Evolutionary conservation across 2,888 invertebrate genomes (phyloP).

Genomic region (Griposia aprilina): DNA sequence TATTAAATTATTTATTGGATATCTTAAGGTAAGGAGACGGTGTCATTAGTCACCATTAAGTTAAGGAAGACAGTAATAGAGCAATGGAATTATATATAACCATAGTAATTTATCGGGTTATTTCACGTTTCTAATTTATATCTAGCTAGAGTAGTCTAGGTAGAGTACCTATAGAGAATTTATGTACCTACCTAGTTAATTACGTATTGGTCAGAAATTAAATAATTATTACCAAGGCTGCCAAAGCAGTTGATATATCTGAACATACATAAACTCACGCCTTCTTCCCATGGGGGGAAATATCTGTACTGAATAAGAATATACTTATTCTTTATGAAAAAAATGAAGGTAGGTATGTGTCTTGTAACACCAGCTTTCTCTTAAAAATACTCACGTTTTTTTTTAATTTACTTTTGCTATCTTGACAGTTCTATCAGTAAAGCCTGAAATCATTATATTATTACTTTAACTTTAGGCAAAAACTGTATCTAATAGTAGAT

Average conservation of each 20-base stretch:
- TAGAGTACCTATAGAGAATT: neutral
- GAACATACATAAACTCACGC: too few relatives aligned
- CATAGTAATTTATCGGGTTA: slow-evolving; percentile 14
- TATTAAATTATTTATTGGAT: slow-evolving; percentile 52
- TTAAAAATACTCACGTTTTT: neutral
- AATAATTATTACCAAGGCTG: neutral
- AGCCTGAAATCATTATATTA: too few relatives aligned
- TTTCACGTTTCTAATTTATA: slow-evolving; percentile 10
- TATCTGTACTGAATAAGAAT: neutral
- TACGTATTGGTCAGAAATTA: neutral
- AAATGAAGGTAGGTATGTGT: neutral
- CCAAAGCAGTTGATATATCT: neutral
- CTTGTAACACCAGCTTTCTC: neutral
- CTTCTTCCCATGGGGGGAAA: too few relatives aligned
- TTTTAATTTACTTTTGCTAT: neutral
- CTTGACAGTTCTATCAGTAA: too few relatives aligned
- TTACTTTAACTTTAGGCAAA: neutral
- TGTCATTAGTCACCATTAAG: slow-evolving; percentile 51
- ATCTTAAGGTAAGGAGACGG: slow-evolving; percentile 9
- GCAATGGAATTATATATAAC: slow-evolving; percentile 2
- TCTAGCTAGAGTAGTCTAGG: neutral
- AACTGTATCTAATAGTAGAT: neutral
- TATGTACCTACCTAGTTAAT: neutral
- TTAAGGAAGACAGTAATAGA: slow-evolving; percentile 40
- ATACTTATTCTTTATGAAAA: neutral